Conservation (phyloP, 1,140 invertebrate genomes). For the Palaemon carinicauda region DNA sequence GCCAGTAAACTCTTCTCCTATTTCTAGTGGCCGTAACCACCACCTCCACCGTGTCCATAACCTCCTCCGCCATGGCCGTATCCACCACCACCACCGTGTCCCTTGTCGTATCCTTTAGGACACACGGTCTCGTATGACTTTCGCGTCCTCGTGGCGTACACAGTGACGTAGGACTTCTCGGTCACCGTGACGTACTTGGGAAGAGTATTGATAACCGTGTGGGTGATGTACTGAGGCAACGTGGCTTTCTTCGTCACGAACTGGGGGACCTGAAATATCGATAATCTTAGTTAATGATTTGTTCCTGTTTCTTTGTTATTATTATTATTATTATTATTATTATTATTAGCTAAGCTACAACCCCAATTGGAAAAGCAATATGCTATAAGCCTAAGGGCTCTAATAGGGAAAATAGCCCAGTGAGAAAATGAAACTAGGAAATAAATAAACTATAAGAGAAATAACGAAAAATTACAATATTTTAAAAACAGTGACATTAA, state of each 20-base stretch:
- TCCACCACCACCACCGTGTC: conserved; percentile 23
- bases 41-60: too few relatives aligned
- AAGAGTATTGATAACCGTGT: conserved; percentile 56
- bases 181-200: conserved; percentile 59
- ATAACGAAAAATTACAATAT: too few relatives aligned
- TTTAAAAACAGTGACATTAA: too few relatives aligned
- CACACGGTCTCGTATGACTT: conserved; percentile 58
- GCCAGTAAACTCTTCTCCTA: too few relatives aligned
- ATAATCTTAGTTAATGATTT: not conserved
- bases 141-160: conserved; percentile 56
- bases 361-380: too few relatives aligned
- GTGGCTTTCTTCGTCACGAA: conserved; percentile 59
- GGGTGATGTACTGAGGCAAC: conserved; percentile 59
- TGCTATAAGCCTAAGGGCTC: too few relatives aligned
- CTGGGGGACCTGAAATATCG: conserved; percentile 42
- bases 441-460: too few relatives aligned
- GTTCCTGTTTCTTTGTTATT: too few relatives aligned
- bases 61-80: not conserved
- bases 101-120: conserved; percentile 51
- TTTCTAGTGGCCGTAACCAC: not conserved
- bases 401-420: too few relatives aligned
- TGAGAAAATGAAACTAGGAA: too few relatives aligned
- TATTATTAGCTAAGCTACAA: too few relatives aligned
- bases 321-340: too few relatives aligned
- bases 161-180: conserved; percentile 59